Base-by-base conservation (phyloP, 2,797 vertebrate genomes). In the Oryzias sinensis region DNA sequence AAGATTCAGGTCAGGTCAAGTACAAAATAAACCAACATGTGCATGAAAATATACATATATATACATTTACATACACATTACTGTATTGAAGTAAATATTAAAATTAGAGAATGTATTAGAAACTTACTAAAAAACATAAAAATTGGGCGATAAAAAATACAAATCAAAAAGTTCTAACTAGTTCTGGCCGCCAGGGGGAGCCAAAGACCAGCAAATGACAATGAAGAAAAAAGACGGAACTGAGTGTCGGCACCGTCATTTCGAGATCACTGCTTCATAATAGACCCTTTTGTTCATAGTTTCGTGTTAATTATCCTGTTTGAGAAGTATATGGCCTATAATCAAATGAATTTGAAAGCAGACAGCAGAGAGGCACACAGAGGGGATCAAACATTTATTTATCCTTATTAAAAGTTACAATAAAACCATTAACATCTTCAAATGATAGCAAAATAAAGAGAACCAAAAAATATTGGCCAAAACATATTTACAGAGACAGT, bases 401-500 rank as follows among this genome's bases (percentile, higher is more conserved):
- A 91, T 85, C 88, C 90, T 92, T 91, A 89, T 87, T 89, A 91
- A 92, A 91, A 90, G 84, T 90, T 93, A 93, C 91, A 93, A 88
- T 91, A 91, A 92, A 92, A 91, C 86, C 82, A 90, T 91, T 79
- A 88, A 93, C 93, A 93, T 90, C 89, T 91, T 92, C 90, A 93
- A 94, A 92, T 92, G 78, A 96, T 96, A 97, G 93, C 91, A 91
- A 93, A 92, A 95, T 94, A 93, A 95, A 94, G 79, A 93, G 81
- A 93, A 93, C 91, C 93, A 94, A 94, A 94, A 37, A 92, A 82
- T 80, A 88, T 91, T 88, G 91, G 93, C 90, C 90, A 93, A 94
- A 94, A 94, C 90, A 92, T 98, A 97, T 97, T 95, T 97, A 97
- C 96, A 98, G 89, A 93, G 92, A 94, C 92, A 86, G 84, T 89